Evolutionary conservation across 2,113 vertebrate genomes (phyloP).

Genomic region (Ranitomeya imitator): DNA sequence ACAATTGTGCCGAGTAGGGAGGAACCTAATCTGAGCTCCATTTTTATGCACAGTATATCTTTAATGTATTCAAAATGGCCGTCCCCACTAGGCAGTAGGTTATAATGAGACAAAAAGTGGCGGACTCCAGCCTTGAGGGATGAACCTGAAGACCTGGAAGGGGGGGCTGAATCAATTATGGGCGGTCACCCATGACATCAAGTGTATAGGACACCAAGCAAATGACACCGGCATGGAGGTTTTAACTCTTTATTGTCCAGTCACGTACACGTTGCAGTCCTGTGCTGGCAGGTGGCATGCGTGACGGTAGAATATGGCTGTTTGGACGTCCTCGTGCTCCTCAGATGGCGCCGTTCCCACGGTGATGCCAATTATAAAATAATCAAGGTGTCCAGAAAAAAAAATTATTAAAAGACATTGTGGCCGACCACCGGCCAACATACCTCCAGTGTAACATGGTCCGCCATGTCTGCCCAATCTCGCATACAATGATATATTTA

Average conservation of each 20-base stretch:
- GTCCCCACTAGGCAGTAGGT: neutral
- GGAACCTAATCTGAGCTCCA: neutral
- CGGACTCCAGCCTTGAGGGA: neutral
- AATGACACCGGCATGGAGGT: neutral
- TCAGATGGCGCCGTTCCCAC: neutral
- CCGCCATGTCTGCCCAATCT: neutral
- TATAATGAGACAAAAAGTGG: neutral
- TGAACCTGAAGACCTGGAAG: neutral
- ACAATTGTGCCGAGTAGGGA: neutral
- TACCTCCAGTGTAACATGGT: constrained; percentile 28
- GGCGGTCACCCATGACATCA: neutral
- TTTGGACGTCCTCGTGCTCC: neutral
- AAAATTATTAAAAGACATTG: constrained; percentile 2
- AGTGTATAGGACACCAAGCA: neutral
- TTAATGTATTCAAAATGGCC: neutral
- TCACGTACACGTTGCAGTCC: constrained; percentile 15
- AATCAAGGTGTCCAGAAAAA: neutral
- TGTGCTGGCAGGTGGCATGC: constrained; percentile 43
- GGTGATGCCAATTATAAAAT: neutral
- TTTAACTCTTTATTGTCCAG: constrained; percentile 47
- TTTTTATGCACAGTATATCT: neutral
- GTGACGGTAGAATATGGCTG: constrained; percentile 27
- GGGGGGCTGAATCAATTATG: neutral
- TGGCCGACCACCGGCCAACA: neutral
- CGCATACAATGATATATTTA: constrained; percentile 15